Base-by-base conservation (phyloP, 1,140 invertebrate genomes). In the Acromyrmex echinatior region DNA sequence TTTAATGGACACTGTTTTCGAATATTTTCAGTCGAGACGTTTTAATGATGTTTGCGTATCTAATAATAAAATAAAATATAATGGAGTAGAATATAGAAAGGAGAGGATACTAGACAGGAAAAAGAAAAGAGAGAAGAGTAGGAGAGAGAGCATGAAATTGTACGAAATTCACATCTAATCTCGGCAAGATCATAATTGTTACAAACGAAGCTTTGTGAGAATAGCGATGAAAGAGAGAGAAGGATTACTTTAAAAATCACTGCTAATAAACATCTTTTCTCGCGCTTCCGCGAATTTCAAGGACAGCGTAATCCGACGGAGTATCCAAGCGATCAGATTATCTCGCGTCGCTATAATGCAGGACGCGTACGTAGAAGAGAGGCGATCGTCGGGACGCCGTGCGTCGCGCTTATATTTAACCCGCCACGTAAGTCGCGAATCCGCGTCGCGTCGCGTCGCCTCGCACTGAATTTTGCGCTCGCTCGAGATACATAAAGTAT, bases 381-480 rank as follows among this genome's bases (percentile, higher is more conserved):
- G 56, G 68, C 84, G 86, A 65, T 88, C 87, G 84, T 90, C 90
- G 90, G 88, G 87, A 81, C 86, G 90, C 80, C 78, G 71, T 39
- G 79, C 39, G 79, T 81, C 86, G 71, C 86, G 88, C 89, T 78
- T 91, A 87, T 90, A 90, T 90, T 90, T 90, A 90, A 90, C 88
- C 62, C 76, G 89, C 88, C 86, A 89, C 88, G 88, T 89, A 89
- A 90, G 89, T 90, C 79, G 87, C 88, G 65, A 87, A 60, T 58
- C 63, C 58, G 62, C 87, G 76, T n/a, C 53, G 63, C 79, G 14
- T n/a, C 53, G 63, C 79, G 14, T 49, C 60, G 45, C 31, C 31
- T 49, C 60, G 45, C 81, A 51, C 49, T 18, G 56, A 60, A 63
- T 49, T 68, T 21, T 35, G 21, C 45, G 60, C 49, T 16, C 16